These are phyloP conservation scores for Triplophysa bombifrons DNA, from an alignment of 2,797 vertebrate species.

Conservation along the genomic window DNA sequence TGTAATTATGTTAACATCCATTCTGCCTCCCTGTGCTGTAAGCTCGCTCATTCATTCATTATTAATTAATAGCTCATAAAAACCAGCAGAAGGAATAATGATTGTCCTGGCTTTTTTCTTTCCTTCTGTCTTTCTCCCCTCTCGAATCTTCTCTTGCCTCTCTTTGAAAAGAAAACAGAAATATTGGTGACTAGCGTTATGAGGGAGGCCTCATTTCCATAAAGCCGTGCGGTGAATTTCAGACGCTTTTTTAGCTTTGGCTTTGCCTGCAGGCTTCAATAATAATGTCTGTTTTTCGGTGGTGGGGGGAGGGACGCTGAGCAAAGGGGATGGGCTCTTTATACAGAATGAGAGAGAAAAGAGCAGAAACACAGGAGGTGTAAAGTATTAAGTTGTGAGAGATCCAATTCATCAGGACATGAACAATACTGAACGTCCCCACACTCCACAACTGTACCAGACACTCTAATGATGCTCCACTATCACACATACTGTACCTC, in stretches of 20 bases:
- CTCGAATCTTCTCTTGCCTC: slow-evolving; percentile 58
- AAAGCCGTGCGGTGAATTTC: slow-evolving; percentile 64
- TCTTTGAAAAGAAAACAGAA: slow-evolving; percentile 65
- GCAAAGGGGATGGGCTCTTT: slow-evolving; percentile 36
- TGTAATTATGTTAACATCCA: slow-evolving; percentile 80
- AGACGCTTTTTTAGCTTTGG: slow-evolving; percentile 63
- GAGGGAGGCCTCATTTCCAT: slow-evolving; percentile 79
- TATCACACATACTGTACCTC: too few species aligned
- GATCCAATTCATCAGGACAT: slow-evolving; percentile 23
- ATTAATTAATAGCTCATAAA: slow-evolving; percentile 81
- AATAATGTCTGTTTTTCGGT: slow-evolving; percentile 74
- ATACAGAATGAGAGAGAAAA: slow-evolving; percentile 10
- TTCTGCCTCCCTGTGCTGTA: slow-evolving; percentile 71
- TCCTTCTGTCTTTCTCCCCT: background rate
- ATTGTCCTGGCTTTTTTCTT: slow-evolving; percentile 56
- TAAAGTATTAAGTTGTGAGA: background rate
- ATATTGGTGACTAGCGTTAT: slow-evolving; percentile 75
- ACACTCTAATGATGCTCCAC: background rate
- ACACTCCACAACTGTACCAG: background rate
- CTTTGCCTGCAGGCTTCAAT: slow-evolving; percentile 72
- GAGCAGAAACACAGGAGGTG: background rate
- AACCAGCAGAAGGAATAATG: slow-evolving; percentile 74
- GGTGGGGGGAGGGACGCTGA: slow-evolving; percentile 60
- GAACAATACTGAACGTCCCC: background rate
- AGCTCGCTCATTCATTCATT: slow-evolving; percentile 78